Base-by-base conservation (phyloP, 2,888 invertebrate genomes). In the Elmis aenea region DNA sequence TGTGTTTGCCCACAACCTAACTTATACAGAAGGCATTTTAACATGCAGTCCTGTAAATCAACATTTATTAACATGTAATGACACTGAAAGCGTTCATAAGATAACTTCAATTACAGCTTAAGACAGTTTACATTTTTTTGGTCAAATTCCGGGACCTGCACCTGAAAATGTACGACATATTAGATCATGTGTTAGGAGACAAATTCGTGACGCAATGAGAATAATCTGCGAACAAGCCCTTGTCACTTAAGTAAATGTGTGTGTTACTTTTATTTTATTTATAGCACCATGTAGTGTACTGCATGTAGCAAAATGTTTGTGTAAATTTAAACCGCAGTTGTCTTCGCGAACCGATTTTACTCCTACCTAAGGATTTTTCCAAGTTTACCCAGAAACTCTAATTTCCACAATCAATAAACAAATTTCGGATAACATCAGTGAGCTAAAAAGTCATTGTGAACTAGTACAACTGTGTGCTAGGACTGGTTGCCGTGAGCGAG, bases 101-200 rank as follows among this genome's bases (percentile, higher is more conserved):
- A 43, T 37, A 61, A 62, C 59, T 62, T 59, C 61, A 60, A 62
- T 62, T 60, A 62, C 62, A 61, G 59, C 62, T 55, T 48, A 43
- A 52, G 44, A 49, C 18, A 18, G 8, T 6, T 18, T 18, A 18
- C 8, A 18, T 18, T 18, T 18, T 18, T 18, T 18, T n/a, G n/a
- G n/a, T n/a, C n/a, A n/a, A n/a, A 38, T 39, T 40, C 38, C 38
- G 43, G 45, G 42, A 48, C 45, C 52, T 45, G 50, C 54, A 56
- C 53, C 54, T 55, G 55, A 52, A 58, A 57, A 49, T 46, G 39
- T 35, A 47, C 39, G 47, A 38, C 23, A 32, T 11, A 40, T 38
- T 48, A 41, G 38, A 29, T 36, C 36, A 35, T 41, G 41, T 42
- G 33, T 41, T 39, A 42, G 15, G 22, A 37, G 34, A 23, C 31